Base-by-base conservation (phyloP, 2,113 vertebrate genomes). In the Rhinolophus sinicus region DNA sequence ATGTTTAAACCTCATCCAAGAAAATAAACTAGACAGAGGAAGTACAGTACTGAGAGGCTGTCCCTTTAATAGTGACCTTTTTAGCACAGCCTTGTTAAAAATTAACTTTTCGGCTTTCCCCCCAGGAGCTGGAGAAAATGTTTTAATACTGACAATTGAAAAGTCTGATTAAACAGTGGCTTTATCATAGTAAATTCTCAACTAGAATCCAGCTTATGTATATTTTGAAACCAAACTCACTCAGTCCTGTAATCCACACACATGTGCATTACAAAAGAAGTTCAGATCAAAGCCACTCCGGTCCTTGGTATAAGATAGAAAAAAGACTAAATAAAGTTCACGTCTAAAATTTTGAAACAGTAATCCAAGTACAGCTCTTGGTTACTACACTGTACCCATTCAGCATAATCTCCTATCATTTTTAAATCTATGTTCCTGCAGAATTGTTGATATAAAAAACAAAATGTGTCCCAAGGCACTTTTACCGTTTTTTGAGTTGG, bases 321-420 rank as follows among this genome's bases (percentile, higher is more conserved):
- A 81, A 90, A 72, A 60, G 21, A 38, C 13, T 52, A 87, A 94
- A 47, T 77, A 86, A 78, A 80, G 21, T 62, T 65, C 40, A 22
- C 33, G 40, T 60, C 47, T 85, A 19, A 70, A 81, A 58, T 96
- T 94, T 73, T 67, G 50, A 97, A 94, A 73, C 19, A 56, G 22
- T 15, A 78, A 2, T 64, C 35, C 77, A 72, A 3, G 8, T 88
- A 64, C 81, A 86, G 11, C 47, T 75, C 44, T 78, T 62, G 33
- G 28, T 54, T 81, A 52, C 19, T 86, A 56, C 56, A 4, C 40
- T 44, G 40, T 52, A 15, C 52, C 19, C 9, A 54, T 78, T 77
- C 40, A 94, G 16, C 15, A 78, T 18, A 81, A 5, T 64, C 81
- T 35, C 30, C 64, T 87, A 3, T 96, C 40, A 80, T 65, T 77